A percentile compares a stretch with the other conserved stretches of the same genome.
phyloP scores from a whole-genome alignment of 92 coral and sea anemone species.

The Zoanthus sansibaricus region DNA sequence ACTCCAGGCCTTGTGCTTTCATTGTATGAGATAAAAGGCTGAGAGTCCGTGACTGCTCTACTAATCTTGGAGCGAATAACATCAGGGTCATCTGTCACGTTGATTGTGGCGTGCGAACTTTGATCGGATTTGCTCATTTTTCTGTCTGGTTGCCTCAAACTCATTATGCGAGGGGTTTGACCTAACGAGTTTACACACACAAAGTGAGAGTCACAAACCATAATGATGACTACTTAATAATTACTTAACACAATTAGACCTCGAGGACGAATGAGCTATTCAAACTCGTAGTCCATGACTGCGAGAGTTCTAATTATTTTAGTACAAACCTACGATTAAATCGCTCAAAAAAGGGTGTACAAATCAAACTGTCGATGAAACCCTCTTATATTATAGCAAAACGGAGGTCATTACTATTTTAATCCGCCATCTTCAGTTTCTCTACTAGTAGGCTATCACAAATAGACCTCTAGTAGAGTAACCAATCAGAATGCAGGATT shows the following conservation, averaged over 20 bases:
- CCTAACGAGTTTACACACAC: conserved; percentile 30
- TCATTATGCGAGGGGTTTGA: conserved; percentile 77
- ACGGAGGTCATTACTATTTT: too few species aligned
- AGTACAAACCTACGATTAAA: too few species aligned
- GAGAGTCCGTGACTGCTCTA: conserved; percentile 82
- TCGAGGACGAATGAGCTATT: not conserved
- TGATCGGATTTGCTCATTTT: conserved; percentile 91
- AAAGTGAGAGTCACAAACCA: not conserved
- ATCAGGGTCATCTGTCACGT: conserved; percentile 73
- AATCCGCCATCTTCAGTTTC: too few species aligned
- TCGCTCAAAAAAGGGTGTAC: too few species aligned
- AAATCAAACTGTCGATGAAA: too few species aligned
- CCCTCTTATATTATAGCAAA: too few species aligned
- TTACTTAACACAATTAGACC: not conserved
- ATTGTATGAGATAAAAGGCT: conserved; percentile 73
- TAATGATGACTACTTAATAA: not conserved
- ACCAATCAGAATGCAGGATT: too few species aligned
- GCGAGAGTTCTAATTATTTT: too few species aligned
- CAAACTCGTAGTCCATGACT: too few species aligned
- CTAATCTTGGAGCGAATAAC: conserved; percentile 68
- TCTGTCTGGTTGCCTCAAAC: conserved; percentile 73
- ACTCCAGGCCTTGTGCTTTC: conserved; percentile 75
- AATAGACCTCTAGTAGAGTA: too few species aligned
- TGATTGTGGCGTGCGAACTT: conserved; percentile 68
- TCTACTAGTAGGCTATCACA: too few species aligned